Percentiles rank a stretch among this genome's conserved stretches.
phyloP scores from a whole-genome alignment of 2,888 invertebrate species.

The Euproctis similis region DNA sequence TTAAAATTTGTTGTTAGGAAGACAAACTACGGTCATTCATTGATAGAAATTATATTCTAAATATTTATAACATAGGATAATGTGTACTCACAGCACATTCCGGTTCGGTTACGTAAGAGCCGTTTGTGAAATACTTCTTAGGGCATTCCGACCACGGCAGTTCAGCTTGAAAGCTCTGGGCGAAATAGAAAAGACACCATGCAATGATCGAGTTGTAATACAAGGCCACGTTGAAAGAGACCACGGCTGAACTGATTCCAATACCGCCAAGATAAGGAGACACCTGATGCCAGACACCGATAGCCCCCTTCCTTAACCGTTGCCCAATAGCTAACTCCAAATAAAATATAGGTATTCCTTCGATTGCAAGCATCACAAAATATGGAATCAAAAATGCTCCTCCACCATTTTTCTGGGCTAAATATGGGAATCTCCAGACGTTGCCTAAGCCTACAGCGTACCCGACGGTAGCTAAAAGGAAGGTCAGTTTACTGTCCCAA shows the following conservation, averaged over 20 bases:
- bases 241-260: conserved; percentile 95
- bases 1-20: too few species aligned
- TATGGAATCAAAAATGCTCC: conserved; percentile 98
- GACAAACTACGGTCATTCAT: too few species aligned
- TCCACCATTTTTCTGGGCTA: conserved; percentile 96
- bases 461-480: conserved; percentile 93
- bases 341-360: conserved; percentile 97
- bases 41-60: too few species aligned
- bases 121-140: conserved; percentile 85
- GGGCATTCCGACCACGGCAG: conserved; percentile 96
- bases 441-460: conserved; percentile 96
- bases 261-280: conserved; percentile 92
- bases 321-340: conserved; percentile 97
- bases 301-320: conserved; percentile 92
- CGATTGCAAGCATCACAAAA: conserved; percentile 94
- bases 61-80: not conserved
- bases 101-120: conserved; percentile 85
- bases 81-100: conserved; percentile 84
- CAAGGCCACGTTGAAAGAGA: conserved; percentile 96
- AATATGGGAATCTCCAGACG: conserved; percentile 96
- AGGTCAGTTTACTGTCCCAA: conserved; percentile 95
- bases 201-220: conserved; percentile 99
- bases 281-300: conserved; percentile 96
- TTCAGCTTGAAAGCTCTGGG: conserved; percentile 93
- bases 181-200: conserved; percentile 97